phyloP scores from a whole-genome alignment of 2,797 vertebrate species.

The Triplophysa bombifrons region DNA sequence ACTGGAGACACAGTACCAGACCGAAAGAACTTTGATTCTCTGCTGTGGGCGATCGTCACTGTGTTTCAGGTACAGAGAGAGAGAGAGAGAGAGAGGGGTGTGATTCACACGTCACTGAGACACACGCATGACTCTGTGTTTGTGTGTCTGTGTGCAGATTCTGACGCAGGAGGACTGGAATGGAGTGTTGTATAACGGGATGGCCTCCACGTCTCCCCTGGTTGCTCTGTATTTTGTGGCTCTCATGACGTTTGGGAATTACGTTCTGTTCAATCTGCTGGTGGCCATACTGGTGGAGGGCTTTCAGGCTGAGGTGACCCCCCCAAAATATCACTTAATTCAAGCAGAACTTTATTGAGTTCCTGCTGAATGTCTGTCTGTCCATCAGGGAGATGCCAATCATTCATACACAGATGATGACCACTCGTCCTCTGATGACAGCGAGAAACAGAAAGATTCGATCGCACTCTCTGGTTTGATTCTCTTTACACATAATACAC shows the following conservation, averaged over 20 bases:
- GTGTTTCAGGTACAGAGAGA: slow-evolving; percentile 73
- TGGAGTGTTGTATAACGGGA: slow-evolving; percentile 86
- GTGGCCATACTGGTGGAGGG: slow-evolving; percentile 89
- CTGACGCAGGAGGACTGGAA: slow-evolving; percentile 91
- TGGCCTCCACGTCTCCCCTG: slow-evolving; percentile 86
- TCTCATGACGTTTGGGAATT: slow-evolving; percentile 89
- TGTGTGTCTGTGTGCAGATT: slow-evolving; percentile 71
- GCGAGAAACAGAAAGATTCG: slow-evolving; percentile 85
- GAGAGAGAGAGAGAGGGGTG: background rate
- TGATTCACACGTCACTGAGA: rapidly evolving
- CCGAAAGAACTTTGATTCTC: slow-evolving; percentile 95
- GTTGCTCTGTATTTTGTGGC: slow-evolving; percentile 88
- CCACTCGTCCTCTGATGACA: slow-evolving; percentile 88
- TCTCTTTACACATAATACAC: slow-evolving; percentile 59
- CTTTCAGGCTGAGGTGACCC: slow-evolving; percentile 86
- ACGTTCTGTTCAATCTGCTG: slow-evolving; percentile 87
- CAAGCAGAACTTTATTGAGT: background rate
- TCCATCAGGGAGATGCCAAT: slow-evolving; percentile 90
- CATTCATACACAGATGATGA: slow-evolving; percentile 93
- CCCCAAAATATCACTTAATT: background rate
- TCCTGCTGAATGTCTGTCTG: background rate
- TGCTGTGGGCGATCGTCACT: slow-evolving; percentile 85
- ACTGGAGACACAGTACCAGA: slow-evolving; percentile 61
- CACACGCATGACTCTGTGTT: background rate
- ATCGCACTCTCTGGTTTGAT: slow-evolving; percentile 83